phyloP scores from a whole-genome alignment of 2,888 invertebrate genomes.

The Keiferia lycopersicella region DNA sequence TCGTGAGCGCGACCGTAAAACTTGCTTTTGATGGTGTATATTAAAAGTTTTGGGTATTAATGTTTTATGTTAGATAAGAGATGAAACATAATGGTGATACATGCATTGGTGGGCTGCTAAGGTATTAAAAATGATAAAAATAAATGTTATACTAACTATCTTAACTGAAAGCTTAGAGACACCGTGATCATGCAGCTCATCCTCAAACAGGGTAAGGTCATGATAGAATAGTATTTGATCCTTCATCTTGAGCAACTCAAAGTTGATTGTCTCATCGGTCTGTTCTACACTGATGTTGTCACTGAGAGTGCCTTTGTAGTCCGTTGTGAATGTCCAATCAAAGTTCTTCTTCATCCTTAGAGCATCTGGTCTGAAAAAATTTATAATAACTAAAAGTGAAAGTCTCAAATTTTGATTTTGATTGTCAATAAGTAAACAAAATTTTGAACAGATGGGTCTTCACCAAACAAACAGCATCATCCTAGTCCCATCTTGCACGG shows the following conservation, averaged over 20 bases:
- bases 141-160: slow-evolving; percentile 86
- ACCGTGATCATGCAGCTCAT: slow-evolving; percentile 99
- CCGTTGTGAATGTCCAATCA: slow-evolving; percentile 98
- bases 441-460: too few species aligned
- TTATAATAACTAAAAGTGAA: too few species aligned
- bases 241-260: slow-evolving; percentile 92
- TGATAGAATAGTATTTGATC: slow-evolving; percentile 97
- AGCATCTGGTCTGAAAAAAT: slow-evolving; percentile 84
- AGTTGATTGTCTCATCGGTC: slow-evolving; percentile 90
- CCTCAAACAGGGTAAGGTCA: slow-evolving; percentile 97
- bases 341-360: slow-evolving; percentile 92
- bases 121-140: not conserved
- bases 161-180: slow-evolving; percentile 94
- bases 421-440: too few species aligned
- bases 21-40: too few species aligned
- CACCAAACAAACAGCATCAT: too few species aligned
- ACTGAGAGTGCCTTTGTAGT: slow-evolving; percentile 91
- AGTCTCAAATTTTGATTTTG: too few species aligned
- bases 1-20: too few species aligned
- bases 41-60: too few species aligned
- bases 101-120: too few species aligned
- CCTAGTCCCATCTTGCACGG: too few species aligned
- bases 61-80: too few species aligned
- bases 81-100: too few species aligned
- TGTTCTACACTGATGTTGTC: slow-evolving; percentile 81